Evolutionary conservation across 2,797 vertebrate species (phyloP).

Genomic region (Pseudochromis fuscus): DNA sequence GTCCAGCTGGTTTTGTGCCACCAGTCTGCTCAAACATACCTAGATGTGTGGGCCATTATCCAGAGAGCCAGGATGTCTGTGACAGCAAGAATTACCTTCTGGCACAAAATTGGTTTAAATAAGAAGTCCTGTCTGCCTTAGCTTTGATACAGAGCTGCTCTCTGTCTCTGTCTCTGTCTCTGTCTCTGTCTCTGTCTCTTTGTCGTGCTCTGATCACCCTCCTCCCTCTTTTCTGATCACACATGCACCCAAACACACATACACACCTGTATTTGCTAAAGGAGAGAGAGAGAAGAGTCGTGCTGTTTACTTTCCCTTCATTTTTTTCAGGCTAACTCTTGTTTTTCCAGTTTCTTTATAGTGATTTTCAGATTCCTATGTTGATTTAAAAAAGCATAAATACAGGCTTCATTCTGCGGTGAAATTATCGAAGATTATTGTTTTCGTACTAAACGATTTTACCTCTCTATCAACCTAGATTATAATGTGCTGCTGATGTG

Average conservation of each 20-base stretch:
- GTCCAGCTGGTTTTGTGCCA: conserved; percentile 72
- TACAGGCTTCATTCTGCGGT: not conserved
- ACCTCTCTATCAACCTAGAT: conserved; percentile 22
- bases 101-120: conserved; percentile 59
- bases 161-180: conserved; percentile 18
- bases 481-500: not conserved
- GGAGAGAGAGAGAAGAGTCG: conserved; percentile 53
- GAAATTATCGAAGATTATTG: conserved; percentile 26
- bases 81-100: conserved; percentile 65
- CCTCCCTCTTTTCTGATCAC: conserved; percentile 45
- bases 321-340: conserved; percentile 34
- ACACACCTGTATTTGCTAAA: conserved; percentile 83
- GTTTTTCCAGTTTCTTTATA: conserved; percentile 10
- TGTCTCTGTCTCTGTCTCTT: conserved; percentile 27
- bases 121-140: conserved; percentile 50
- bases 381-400: conserved; percentile 20
- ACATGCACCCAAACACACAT: conserved; percentile 54
- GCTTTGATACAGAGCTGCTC: conserved; percentile 48
- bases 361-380: conserved; percentile 17
- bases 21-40: conserved; percentile 66
- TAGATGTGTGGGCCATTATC: conserved; percentile 72
- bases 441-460: too few relatives aligned
- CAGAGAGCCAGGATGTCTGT: conserved; percentile 56
- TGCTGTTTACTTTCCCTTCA: conserved; percentile 60
- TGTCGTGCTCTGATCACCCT: conserved; percentile 34